Conservation (phyloP, 2,888 invertebrate genomes). For the Leptinotarsa juncta region DNA sequence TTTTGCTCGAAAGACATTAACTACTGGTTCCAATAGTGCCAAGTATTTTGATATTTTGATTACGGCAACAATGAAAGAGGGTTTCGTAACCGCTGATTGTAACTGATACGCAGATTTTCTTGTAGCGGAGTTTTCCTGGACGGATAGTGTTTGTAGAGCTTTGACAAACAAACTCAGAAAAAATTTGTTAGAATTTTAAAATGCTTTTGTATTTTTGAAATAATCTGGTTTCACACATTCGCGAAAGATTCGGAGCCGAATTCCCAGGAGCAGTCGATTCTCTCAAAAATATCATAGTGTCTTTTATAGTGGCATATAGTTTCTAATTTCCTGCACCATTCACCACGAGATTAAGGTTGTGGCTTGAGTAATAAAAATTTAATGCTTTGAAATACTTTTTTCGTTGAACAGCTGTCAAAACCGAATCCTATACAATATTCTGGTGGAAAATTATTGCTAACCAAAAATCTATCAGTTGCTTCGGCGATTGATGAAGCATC, state of each 20-base stretch:
- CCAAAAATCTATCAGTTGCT: neutral
- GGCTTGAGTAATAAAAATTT: slow-evolving; percentile 32
- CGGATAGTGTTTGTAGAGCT: slow-evolving; percentile 20
- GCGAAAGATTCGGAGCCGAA: slow-evolving; percentile 34
- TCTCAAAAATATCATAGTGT: slow-evolving; percentile 35
- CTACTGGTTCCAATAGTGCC: slow-evolving; percentile 37
- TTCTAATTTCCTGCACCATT: slow-evolving; percentile 41
- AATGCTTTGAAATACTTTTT: slow-evolving; percentile 35
- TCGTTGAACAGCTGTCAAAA: slow-evolving; percentile 16
- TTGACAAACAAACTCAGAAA: slow-evolving; percentile 5
- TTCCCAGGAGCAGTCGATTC: slow-evolving; percentile 35
- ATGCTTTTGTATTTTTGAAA: slow-evolving; percentile 36
- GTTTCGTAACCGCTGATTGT: slow-evolving; percentile 28
- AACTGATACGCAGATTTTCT: slow-evolving; percentile 30
- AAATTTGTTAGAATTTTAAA: neutral
- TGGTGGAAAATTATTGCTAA: neutral
- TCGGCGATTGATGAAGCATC: slow-evolving; percentile 26
- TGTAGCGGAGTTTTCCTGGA: slow-evolving; percentile 22
- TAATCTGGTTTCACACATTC: slow-evolving; percentile 37
- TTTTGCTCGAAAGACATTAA: slow-evolving; percentile 47
- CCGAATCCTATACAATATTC: slow-evolving; percentile 6
- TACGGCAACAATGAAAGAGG: slow-evolving; percentile 22
- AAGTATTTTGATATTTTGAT: slow-evolving; percentile 25
- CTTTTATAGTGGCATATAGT: slow-evolving; percentile 33
- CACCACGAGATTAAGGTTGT: slow-evolving; percentile 31